Conservation (phyloP, 2,888 invertebrate species). For the Physocephala rufipes region DNA sequence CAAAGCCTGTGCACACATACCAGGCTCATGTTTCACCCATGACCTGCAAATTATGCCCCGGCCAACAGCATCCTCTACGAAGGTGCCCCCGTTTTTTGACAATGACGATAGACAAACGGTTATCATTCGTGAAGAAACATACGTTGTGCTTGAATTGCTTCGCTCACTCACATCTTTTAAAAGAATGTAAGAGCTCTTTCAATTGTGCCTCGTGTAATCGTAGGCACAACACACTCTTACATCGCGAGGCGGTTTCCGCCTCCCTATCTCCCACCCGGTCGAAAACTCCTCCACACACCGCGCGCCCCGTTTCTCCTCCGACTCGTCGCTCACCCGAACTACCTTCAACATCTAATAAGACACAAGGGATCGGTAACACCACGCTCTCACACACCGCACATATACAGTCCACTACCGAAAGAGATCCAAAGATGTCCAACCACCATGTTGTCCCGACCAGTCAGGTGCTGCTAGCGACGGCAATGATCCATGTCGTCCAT, state of each 20-base stretch:
- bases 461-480: too few relatives aligned
- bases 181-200: background rate
- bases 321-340: slow-evolving; percentile 3
- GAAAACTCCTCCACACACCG: too few relatives aligned
- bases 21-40: background rate
- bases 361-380: too few relatives aligned
- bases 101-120: background rate
- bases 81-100: slow-evolving; percentile 5
- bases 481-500: too few relatives aligned
- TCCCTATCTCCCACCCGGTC: background rate
- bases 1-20: background rate
- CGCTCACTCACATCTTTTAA: background rate
- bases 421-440: too few relatives aligned
- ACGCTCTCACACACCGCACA: too few relatives aligned
- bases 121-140: too few relatives aligned
- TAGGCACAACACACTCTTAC: background rate
- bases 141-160: slow-evolving; percentile 1
- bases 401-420: too few relatives aligned
- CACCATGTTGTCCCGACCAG: too few relatives aligned
- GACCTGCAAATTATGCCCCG: slow-evolving; percentile 3
- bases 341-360: too few relatives aligned
- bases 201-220: background rate
- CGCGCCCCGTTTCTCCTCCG: too few relatives aligned
- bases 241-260: background rate
- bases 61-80: background rate